A percentile compares a stretch with the other conserved stretches of the same genome.
Conservation (phyloP, 1,140 invertebrate genomes). For the Notospermus geniculatus region DNA sequence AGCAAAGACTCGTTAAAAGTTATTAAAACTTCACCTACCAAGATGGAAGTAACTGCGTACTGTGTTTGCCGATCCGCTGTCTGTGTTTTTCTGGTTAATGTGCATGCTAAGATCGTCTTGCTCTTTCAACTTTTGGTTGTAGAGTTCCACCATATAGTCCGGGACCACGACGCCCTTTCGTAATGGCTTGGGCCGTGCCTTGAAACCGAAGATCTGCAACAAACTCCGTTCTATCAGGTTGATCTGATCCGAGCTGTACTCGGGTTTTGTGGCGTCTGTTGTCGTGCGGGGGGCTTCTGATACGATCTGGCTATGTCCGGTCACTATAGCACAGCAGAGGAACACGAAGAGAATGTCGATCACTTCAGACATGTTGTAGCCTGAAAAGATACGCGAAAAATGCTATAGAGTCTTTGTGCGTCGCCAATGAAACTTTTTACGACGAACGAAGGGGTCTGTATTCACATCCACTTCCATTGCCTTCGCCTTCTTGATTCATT, state of each 20-base stretch:
- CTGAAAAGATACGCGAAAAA: not conserved
- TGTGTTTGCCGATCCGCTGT: constrained; percentile 71
- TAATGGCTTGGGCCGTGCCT: constrained; percentile 61
- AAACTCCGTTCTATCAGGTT: constrained; percentile 67
- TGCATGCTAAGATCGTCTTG: constrained; percentile 20
- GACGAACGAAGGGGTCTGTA: too few species aligned
- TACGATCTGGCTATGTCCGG: not conserved
- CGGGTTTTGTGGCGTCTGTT: not conserved
- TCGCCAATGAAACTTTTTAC: too few species aligned
- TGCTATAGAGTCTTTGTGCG: too few species aligned
- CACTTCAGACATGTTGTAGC: constrained; percentile 8
- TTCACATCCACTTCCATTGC: too few species aligned
- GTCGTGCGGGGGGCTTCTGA: not conserved
- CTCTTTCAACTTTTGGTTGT: constrained; percentile 50
- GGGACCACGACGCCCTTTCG: constrained; percentile 65
- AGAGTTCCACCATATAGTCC: constrained; percentile 74
- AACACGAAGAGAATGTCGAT: not conserved
- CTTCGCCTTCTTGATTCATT: too few species aligned
- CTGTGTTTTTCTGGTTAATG: constrained; percentile 12
- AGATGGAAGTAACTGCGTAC: constrained; percentile 79
- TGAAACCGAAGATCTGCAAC: constrained; percentile 73
- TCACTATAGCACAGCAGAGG: constrained; percentile 1
- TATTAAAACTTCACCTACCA: constrained; percentile 60
- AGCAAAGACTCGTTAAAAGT: not conserved
- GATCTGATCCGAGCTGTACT: constrained; percentile 24